These are phyloP conservation scores for Tragelaphus eurycerus DNA, from an alignment of 2,797 vertebrate genomes.

Conservation along the genomic window DNA sequence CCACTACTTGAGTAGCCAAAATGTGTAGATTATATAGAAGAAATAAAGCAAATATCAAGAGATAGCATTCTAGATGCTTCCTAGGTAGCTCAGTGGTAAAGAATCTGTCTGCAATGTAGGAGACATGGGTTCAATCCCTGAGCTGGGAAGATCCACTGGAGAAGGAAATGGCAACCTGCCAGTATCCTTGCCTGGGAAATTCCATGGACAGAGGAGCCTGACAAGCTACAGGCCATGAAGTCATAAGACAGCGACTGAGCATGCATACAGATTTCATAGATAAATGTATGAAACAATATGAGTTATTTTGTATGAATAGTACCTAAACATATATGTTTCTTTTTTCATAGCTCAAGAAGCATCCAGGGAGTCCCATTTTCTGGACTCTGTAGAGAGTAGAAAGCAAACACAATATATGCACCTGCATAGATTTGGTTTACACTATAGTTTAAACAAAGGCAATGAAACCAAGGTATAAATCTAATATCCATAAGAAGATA, in stretches of 20 bases:
- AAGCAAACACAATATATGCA: background rate
- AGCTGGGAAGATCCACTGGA: too few relatives aligned
- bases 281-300: too few relatives aligned
- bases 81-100: too few relatives aligned
- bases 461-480: slow-evolving; percentile 32
- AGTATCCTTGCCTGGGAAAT: too few relatives aligned
- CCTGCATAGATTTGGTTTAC: too few relatives aligned
- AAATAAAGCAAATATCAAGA: background rate
- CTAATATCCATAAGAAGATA: slow-evolving; percentile 4
- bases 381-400: background rate
- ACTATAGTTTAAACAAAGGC: slow-evolving; percentile 13
- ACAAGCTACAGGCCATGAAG: too few relatives aligned
- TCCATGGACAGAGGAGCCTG: too few relatives aligned
- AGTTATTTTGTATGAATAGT: background rate
- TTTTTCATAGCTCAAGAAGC: background rate
- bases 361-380: background rate
- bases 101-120: too few relatives aligned
- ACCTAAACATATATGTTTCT: background rate
- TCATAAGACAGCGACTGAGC: too few relatives aligned
- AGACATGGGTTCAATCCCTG: too few relatives aligned
- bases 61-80: background rate
- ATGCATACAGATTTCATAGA: background rate
- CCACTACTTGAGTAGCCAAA: background rate
- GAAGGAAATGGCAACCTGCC: too few relatives aligned
- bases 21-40: background rate